Conservation (phyloP, 2,797 vertebrate genomes). For the Thunnus albacares region DNA sequence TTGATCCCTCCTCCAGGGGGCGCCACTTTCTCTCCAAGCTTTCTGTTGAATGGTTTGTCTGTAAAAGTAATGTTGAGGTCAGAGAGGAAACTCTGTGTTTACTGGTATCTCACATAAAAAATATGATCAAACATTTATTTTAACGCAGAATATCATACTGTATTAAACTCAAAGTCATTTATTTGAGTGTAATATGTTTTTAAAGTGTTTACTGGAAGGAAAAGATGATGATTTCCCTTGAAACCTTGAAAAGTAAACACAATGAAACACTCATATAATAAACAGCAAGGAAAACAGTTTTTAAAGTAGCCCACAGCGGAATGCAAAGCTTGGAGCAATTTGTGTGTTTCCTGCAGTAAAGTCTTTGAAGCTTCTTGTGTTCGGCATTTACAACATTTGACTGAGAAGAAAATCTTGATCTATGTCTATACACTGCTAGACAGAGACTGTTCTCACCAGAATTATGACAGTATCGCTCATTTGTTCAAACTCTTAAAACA, state of each 20-base stretch:
- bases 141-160: too few species aligned
- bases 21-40: slow-evolving; percentile 66
- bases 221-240: neutral
- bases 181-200: neutral
- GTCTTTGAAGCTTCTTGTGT: too few species aligned
- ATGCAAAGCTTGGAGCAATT: neutral
- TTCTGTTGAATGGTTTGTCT: slow-evolving; percentile 42
- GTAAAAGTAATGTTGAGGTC: neutral
- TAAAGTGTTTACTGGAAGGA: too few species aligned
- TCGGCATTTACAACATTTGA: too few species aligned
- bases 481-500: too few species aligned
- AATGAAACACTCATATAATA: neutral
- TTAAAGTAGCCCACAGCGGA: neutral
- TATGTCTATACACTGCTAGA: too few species aligned
- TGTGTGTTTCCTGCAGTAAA: neutral
- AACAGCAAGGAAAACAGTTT: neutral
- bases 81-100: neutral
- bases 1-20: slow-evolving; percentile 68
- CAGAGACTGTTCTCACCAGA: too few species aligned
- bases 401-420: too few species aligned
- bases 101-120: neutral
- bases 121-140: neutral
- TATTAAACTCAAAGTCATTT: neutral
- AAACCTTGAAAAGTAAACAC: neutral
- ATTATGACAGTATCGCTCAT: too few species aligned